Evolutionary conservation across 2,113 vertebrate species (phyloP), one percentile per base, ranked within the genome.

Genomic region (Nothobranchius kuhntae): DNA sequence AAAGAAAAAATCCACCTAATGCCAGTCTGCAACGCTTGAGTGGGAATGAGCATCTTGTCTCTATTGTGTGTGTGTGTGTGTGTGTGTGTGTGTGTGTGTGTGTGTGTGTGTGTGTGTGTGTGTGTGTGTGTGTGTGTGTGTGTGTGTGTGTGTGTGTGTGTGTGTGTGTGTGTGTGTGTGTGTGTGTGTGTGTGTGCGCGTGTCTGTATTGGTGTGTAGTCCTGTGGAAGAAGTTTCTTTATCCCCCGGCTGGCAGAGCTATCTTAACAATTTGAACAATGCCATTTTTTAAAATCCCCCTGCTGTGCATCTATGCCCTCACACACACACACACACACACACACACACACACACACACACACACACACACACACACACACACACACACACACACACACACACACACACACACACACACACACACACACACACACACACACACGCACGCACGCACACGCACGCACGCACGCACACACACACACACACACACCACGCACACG

Each of bases 221-320:
- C 7, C 63, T 64, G 61, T 63, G 71, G 75, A 38, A 50, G 47
- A 60, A 69, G 54, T 70, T 71, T 84, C 77, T 75, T 76, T 68
- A 71, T 73, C 74, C 45, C 47, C 68, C 80, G 82, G 73, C 78
- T 66, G 77, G 71, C 74, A 73, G 58, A 65, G 75, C 75, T 77
- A 82, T 67, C 68, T 68, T 78, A 86, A 89, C 73, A 71, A 55
- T 78, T 58, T 63, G 70, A 80, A 86, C 76, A 88, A 86, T 80
- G 71, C 3, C 75, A 69, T 80, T 81, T 86, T 81, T 59, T 7
- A 82, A 82, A 83, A 75, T 48, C 45, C 66, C 57, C 71, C 68
- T 45, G 26, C 64, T 45, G 26, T 42, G 48, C 64, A 15, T 21
- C 35, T 13, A 38, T 53, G 53, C 46, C 14, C 52, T 46, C 64